Evolutionary conservation across 2,888 invertebrate species (phyloP), one percentile per base, ranked within the genome.

Genomic region (Chymomyza amoena): DNA sequence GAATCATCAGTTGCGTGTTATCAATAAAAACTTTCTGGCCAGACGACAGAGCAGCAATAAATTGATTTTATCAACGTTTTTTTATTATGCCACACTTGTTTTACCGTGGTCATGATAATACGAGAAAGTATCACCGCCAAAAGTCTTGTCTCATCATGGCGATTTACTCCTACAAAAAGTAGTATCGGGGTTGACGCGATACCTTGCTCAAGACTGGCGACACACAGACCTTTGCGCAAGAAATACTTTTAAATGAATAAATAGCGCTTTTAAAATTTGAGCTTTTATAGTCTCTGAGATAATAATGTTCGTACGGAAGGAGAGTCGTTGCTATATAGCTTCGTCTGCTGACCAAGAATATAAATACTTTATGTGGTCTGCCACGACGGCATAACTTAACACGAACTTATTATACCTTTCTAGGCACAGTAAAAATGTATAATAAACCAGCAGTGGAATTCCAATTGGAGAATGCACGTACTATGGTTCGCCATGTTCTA

Each of bases 231-330:
- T 45, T 79, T 96, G 2, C 93, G 93, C 73, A 96, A 96, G 90
- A 92, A 92, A 57, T 96, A 97, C 86, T 96, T 97, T 88, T 97
- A 97, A 0, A 92, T 97, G 97, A 0, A 95, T 96, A n/a, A 97
- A 97, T 90, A 97, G 97, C 15, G 97, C 97, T 0, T 20, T 1
- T 20, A 20, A 20, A 20, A 20, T 20, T 20, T 20, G 20, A 20
- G 20, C 20, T 20, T 20, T 20, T 20, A 20, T 20, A 1, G 20
- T 20, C 20, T 20, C 20, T 20, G 20, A 20, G 20, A 20, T 20
- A 1, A 1, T 20, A 20, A 2, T 20, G 20, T 20, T 20, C 20
- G 20, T 20, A 20, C 20, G 20, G 20, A 20, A 3, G 3, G 20
- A 20, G 3, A 20, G 20, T 2, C 20, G 3, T 20, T 20, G 20